Base-by-base conservation (phyloP, 2,888 invertebrate species). In the Polietes domitor region DNA sequence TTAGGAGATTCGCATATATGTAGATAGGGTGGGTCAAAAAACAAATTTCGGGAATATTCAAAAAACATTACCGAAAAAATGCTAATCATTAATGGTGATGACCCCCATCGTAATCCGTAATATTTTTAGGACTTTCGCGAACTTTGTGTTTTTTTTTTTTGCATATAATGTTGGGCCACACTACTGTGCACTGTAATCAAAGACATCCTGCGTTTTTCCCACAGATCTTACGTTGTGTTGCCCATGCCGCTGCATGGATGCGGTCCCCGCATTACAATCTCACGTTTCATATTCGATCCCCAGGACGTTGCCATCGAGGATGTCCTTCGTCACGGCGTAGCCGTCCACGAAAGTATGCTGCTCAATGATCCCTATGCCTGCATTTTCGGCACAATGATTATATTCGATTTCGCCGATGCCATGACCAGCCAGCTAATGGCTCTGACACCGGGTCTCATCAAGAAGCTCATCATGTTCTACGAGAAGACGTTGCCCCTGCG, bases 401-500 rank as follows among this genome's bases (percentile, higher is more conserved):
- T 95, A 32, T 87, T 94, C 17, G 95, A 95, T 88, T 88, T 94
- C 87, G 89, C 92, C 50, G 92, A 93, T 65, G 92, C 94, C 4
- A 93, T 93, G 0, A 87, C 94, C 9, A 93, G 91, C 26, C 93
- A 94, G 85, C 89, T 94, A 17, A 91, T 93, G 55, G 94, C 94
- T 87, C 93, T 94, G 91, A 93, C 94, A 0, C 94, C 94, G 2
- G 90, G 93, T 0, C 86, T 94, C 28, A 93, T 94, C 43, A 95
- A 94, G 88, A 95, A 95, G 88, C 91, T 93, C 43, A 92, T 93
- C 19, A 91, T 93, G 0, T 93, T 93, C 80, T 87, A 93, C 55
- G 94, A 95, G 91, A 94, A 95, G 82, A 94, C 93, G 0, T 91
- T 94, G 77, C 95, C 95, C 0, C 89, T 94, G 15, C 93, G 95